These are phyloP conservation scores for Plestiodon gilberti DNA, from an alignment of 2,113 vertebrate genomes.

Conservation along the genomic window DNA sequence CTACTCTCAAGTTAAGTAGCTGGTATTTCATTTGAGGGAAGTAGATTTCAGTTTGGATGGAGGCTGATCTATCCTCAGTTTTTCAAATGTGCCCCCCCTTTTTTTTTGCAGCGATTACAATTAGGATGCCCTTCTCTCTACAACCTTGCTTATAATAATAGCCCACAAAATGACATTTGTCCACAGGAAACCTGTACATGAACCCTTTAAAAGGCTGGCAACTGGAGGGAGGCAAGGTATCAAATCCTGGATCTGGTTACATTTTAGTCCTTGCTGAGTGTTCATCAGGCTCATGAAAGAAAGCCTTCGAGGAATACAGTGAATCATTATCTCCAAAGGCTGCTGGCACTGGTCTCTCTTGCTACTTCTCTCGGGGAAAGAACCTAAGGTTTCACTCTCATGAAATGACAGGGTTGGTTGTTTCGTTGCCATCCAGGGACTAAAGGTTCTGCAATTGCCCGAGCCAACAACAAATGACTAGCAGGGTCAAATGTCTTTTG, in stretches of 20 bases:
- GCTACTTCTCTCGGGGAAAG: background rate
- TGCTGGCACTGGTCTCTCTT: conserved; percentile 1
- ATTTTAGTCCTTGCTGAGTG: background rate
- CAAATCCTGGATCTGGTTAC: conserved; percentile 14
- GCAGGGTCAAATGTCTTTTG: background rate
- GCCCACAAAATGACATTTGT: background rate
- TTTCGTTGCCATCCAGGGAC: conserved; percentile 11
- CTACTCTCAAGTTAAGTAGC: background rate
- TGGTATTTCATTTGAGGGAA: background rate
- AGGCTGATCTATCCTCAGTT: background rate
- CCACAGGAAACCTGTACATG: background rate
- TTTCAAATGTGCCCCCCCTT: background rate
- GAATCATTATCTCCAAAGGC: conserved; percentile 5
- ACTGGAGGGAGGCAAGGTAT: background rate
- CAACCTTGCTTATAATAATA: background rate
- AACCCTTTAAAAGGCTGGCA: conserved; percentile 3
- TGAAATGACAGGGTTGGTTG: background rate
- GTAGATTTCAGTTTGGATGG: background rate
- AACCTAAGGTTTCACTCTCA: background rate
- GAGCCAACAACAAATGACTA: conserved; percentile 4
- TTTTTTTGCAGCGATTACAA: background rate
- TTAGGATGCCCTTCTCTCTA: background rate
- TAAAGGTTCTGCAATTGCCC: background rate
- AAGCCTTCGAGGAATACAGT: conserved; percentile 30
- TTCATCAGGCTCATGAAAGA: conserved; percentile 16